phyloP scores from a whole-genome alignment of 2,113 vertebrate species.

The Erinaceus europaeus region DNA sequence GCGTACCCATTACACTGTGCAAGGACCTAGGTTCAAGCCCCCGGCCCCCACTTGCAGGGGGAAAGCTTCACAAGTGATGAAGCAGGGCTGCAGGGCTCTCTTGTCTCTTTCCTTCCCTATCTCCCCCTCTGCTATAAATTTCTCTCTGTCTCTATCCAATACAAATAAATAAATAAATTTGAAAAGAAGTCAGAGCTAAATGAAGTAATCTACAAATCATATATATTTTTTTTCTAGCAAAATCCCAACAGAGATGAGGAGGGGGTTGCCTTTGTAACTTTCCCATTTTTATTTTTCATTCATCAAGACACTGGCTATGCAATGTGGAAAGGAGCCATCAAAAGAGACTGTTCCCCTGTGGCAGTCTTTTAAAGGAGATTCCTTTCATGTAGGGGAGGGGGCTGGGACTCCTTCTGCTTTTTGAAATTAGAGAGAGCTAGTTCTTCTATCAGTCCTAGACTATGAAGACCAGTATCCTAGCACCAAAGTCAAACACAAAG shows the following conservation, averaged over 20 bases:
- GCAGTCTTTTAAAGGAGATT: background rate
- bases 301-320: background rate
- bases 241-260: background rate
- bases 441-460: background rate
- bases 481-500: background rate
- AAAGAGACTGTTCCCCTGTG: background rate
- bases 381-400: too few relatives aligned
- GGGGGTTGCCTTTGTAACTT: background rate
- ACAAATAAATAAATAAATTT: too few relatives aligned
- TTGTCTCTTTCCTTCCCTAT: too few relatives aligned
- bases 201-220: background rate
- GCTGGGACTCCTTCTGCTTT: background rate
- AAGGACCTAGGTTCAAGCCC: too few relatives aligned
- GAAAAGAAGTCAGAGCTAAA: background rate
- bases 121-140: too few relatives aligned
- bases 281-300: background rate
- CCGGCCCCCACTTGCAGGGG: too few relatives aligned
- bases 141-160: too few relatives aligned
- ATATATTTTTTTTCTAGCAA: background rate
- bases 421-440: background rate
- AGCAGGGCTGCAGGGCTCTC: too few relatives aligned
- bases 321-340: background rate
- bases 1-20: too few relatives aligned
- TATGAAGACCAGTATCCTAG: background rate
- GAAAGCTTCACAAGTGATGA: too few relatives aligned